Evolutionary conservation across 2,113 vertebrate genomes (phyloP), one percentile per base, ranked within the genome.

Genomic region (Pampusana beccarii): DNA sequence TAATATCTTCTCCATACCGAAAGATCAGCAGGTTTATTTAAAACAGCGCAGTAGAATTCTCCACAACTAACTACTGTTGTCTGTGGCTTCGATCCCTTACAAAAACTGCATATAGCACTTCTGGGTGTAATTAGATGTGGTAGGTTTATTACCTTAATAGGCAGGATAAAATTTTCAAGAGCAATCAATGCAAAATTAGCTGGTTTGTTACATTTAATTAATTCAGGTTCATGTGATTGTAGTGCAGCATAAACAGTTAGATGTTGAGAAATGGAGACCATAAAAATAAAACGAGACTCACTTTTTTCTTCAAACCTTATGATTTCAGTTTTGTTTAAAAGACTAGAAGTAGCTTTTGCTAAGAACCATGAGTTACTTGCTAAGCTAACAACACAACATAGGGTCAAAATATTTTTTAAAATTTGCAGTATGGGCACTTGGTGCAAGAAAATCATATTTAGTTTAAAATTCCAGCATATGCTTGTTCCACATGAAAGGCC

Each of bases 381-480:
- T 33, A 79, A 80, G 34, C 31, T 75, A 93, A 65, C 31, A 65
- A n/a, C 36, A 50, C 69, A 70, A 28, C 24, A 50, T 13, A 53
- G 5, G 11, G 25, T 88, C 83, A 92, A 85, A 94, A 58, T 77
- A 70, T 72, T 88, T 80, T 73, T 51, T 4, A 13, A 73, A 85
- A 80, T 75, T 79, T 66, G 66, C 31, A 44, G 12, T 50, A 56
- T 86, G 44, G 62, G 88, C 36, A 72, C 33, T 79, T 93, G 81
- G 79, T 88, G 57, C 25, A 86, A 66, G 42, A 93, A 69, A 57
- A 90, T 85, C 83, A 61, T 92, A 91, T 97, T 97, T 91, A 81
- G 77, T 95, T 97, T 96, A 86, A 93, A 97, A 96, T 87, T 88
- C 71, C 75, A 93, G 79, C 93, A 91, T 86, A 91, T 92, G 79